Percentiles rank a stretch among this genome's conserved stretches.
Evolutionary conservation across 92 coral and sea anemone genomes (phyloP).

Genomic region (Pocillopora grandis): DNA sequence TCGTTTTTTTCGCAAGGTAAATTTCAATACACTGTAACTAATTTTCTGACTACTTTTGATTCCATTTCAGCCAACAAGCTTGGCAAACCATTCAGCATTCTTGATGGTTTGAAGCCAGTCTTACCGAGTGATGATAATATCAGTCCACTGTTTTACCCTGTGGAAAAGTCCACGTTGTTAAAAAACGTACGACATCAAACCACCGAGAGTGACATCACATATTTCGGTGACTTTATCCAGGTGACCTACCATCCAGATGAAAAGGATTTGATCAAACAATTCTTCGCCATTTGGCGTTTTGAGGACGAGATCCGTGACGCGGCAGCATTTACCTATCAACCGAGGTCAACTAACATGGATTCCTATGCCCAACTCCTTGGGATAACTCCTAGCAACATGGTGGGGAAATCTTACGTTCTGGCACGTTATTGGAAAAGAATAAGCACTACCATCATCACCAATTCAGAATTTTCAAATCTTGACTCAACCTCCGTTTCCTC

Average conservation of each 20-base stretch:
- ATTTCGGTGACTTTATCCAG: constrained; percentile 36
- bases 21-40: neutral
- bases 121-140: constrained; percentile 5
- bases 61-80: constrained; percentile 16
- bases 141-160: constrained; percentile 25
- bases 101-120: constrained; percentile 25
- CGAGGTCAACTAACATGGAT: constrained; percentile 2
- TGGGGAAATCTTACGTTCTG: constrained; percentile 43
- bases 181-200: constrained; percentile 33
- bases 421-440: constrained; percentile 51
- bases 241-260: constrained; percentile 47
- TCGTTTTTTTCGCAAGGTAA: neutral
- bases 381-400: constrained; percentile 52
- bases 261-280: constrained; percentile 30
- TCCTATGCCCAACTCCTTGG: constrained; percentile 41
- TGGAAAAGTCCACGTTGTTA: constrained; percentile 31
- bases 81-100: constrained; percentile 35
- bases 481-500: constrained; percentile 2
- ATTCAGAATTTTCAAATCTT: constrained; percentile 25
- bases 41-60: neutral
- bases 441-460: constrained; percentile 26
- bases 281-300: constrained; percentile 40
- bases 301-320: constrained; percentile 42
- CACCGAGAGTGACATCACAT: constrained; percentile 5
- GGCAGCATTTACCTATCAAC: constrained; percentile 38